Base-by-base conservation (phyloP, 2,113 vertebrate species). In the Phocoena phocoena region DNA sequence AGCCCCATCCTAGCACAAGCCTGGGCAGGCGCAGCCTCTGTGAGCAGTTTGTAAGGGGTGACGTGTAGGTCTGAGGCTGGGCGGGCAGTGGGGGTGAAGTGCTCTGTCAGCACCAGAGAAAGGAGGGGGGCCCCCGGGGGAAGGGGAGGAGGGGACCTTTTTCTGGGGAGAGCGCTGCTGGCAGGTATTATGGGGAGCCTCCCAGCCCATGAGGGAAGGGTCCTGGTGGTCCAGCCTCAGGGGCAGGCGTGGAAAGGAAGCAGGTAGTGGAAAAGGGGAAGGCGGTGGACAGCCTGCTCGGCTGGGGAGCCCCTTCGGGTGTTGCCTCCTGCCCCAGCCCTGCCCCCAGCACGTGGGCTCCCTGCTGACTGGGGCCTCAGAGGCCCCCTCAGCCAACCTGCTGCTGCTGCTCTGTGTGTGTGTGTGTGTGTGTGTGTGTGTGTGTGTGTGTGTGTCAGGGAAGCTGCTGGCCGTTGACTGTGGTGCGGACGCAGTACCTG, bases 1-100 rank as follows among this genome's bases (percentile, higher is more conserved):
- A 83, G 84, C 63, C 80, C 67, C 18, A 6, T 90, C 50, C 83
- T 55, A 44, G 44, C 47, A 26, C 89, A 95, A 91, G 97, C 89
- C 96, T 63, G 92, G 95, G 92, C 97, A 98, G 47, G 85, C 62
- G 41, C 47, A 5, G 91, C 62, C 14, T 67, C 18, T 20, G 76
- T 62, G 74, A 92, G 70, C 80, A 17, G 38, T n/a, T 33, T 44
- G 80, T 41, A 90, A 85, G 36, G 74, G 68, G 33, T 90, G 95
- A 76, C 36, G 23, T n/a, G 36, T 93, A 53, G 84, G 88, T 88
- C 67, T 93, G 90, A 80, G 90, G 58, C 58, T 28, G 47, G 73
- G 84, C 38, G 0, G 53, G 80, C 50, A 8, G 77, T 65, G 20
- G 38, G 76, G 63, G 41, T 62, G 86, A 86, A 87, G 70, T 76